Percentiles rank a stretch among this genome's conserved stretches.
Conservation (phyloP, 2,113 vertebrate species). For the Orientallactaga bullata region DNA sequence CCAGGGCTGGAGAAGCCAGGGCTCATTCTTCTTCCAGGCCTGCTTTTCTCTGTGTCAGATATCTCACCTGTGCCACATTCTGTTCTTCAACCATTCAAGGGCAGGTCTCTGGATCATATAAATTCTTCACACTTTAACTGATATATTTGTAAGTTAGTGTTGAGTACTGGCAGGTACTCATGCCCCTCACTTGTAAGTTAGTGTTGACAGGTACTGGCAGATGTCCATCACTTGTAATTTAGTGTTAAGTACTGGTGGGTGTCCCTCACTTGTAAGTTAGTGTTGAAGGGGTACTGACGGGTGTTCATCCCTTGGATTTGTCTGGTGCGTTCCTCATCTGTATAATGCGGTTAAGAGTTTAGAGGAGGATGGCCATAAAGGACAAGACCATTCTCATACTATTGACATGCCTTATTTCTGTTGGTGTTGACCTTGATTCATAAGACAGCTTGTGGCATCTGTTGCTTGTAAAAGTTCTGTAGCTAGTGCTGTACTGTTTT, state of each 20-base stretch:
- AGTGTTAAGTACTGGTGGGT: no score
- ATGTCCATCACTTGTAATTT: no score
- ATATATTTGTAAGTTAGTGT: no score
- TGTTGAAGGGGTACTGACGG: neutral
- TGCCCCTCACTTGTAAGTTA: no score
- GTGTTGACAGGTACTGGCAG: no score
- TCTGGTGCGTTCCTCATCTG: neutral
- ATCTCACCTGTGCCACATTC: neutral
- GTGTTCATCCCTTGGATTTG: neutral
- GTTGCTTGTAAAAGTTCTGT: neutral
- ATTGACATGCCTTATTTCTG: neutral
- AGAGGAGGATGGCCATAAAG: neutral
- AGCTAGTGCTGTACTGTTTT: neutral
- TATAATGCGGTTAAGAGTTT: neutral
- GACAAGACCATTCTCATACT: neutral
- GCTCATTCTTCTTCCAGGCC: neutral
- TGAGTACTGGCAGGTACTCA: neutral
- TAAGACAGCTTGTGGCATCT: no score
- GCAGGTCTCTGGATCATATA: no score
- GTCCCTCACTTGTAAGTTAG: no score
- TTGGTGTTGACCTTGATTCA: neutral
- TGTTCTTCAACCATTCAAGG: neutral
- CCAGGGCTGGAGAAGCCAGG: neutral
- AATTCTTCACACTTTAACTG: no score
- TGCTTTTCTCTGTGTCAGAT: neutral